A percentile compares a stretch with the other conserved stretches of the same genome.
Conservation (phyloP, 2,113 vertebrate genomes). For the Pelusios castaneus region DNA sequence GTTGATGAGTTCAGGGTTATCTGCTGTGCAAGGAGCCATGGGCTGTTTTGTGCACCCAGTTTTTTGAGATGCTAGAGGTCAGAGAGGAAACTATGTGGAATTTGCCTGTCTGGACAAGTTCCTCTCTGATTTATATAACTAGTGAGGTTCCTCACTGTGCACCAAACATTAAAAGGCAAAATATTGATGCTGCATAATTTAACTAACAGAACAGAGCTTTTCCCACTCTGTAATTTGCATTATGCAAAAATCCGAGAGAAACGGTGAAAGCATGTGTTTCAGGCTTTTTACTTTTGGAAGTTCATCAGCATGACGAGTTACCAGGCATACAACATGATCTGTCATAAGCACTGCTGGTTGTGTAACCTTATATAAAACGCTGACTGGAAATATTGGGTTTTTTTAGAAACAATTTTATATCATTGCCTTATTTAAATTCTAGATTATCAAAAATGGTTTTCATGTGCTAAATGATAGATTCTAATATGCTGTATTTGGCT, state of each 20-base stretch:
- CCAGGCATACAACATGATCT: rapidly evolving
- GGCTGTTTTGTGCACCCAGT: not conserved
- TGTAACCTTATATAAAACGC: not conserved
- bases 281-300: not conserved
- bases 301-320: not conserved
- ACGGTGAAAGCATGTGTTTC: not conserved
- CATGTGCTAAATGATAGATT: not conserved
- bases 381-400: not conserved
- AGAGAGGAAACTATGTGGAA: rapidly evolving
- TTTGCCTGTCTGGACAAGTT: slow-evolving; percentile 1
- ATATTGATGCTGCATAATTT: rapidly evolving
- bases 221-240: not conserved
- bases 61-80: not conserved
- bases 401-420: not conserved
- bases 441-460: not conserved
- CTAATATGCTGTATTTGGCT: not conserved
- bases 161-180: not conserved
- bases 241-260: not conserved
- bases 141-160: not conserved
- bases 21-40: rapidly evolving
- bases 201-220: not conserved
- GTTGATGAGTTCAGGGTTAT: not conserved
- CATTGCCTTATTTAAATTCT: not conserved
- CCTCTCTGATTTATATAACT: not conserved
- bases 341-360: not conserved